Evolutionary conservation across 2,797 vertebrate genomes (phyloP).

Genomic region (Sebastes steindachneri): DNA sequence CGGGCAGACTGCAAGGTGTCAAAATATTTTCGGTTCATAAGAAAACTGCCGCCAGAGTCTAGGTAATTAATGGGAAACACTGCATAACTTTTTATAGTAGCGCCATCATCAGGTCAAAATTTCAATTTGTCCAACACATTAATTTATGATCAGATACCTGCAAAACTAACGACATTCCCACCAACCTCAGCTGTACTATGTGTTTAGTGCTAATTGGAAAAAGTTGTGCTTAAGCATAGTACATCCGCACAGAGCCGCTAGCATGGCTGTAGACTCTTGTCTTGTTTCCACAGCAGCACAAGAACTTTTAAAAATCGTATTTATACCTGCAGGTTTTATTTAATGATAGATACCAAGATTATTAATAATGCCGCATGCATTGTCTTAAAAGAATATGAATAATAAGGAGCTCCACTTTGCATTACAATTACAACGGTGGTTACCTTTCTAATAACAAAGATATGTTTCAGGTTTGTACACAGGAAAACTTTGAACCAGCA

Average conservation of each 20-base stretch:
- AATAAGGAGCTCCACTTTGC: background rate
- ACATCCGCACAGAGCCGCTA: background rate
- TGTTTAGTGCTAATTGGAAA: background rate
- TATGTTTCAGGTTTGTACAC: background rate
- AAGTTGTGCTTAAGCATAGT: background rate
- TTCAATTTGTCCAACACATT: background rate
- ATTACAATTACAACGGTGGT: background rate
- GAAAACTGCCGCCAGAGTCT: background rate
- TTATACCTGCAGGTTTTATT: background rate
- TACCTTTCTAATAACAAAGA: background rate
- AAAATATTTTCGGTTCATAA: background rate
- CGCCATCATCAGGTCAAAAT: background rate
- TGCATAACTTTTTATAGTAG: background rate
- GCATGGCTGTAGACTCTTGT: background rate
- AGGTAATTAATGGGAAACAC: background rate
- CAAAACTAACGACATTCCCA: too few species aligned
- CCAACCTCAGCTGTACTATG: background rate
- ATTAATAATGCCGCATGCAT: background rate
- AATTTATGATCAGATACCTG: background rate
- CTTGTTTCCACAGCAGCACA: background rate
- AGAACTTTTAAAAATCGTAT: too few species aligned
- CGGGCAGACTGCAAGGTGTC: background rate
- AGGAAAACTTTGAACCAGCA: background rate
- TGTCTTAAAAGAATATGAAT: background rate
- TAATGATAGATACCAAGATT: background rate